phyloP scores from a whole-genome alignment of 2,888 invertebrate genomes.

The Enchytraeus crypticus region DNA sequence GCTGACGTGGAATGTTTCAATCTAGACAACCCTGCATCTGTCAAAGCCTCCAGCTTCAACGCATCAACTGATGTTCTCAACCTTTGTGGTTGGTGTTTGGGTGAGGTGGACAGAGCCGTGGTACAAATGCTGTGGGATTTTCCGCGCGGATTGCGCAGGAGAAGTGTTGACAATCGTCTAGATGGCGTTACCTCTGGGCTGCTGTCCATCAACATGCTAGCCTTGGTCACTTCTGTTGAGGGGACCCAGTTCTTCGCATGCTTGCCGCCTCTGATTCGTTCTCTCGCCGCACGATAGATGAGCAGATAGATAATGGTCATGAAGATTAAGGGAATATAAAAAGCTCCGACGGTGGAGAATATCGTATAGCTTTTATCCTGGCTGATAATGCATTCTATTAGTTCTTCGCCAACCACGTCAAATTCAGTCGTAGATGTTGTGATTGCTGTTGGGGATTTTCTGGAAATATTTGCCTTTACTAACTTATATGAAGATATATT shows the following conservation, averaged over 20 bases:
- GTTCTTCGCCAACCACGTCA: no score
- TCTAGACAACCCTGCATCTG: not conserved
- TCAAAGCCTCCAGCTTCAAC: not conserved
- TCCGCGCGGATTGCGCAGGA: no score
- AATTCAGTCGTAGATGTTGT: no score
- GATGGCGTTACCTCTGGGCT: no score
- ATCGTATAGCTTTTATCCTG: constrained; percentile 78
- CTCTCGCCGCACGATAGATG: constrained; percentile 83
- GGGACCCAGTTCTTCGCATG: not conserved
- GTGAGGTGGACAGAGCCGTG: not conserved
- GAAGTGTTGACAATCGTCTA: no score
- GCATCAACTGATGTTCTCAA: not conserved
- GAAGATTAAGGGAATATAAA: constrained; percentile 87
- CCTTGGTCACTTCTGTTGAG: no score
- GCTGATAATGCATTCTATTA: constrained; percentile 71
- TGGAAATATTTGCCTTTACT: no score
- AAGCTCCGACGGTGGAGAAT: constrained; percentile 92
- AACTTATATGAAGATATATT: no score
- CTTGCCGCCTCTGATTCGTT: constrained; percentile 59
- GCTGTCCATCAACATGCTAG: no score
- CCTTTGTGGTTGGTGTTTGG: not conserved
- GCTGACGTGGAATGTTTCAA: not conserved
- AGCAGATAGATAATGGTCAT: constrained; percentile 93
- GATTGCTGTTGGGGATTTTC: no score
- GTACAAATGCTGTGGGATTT: not conserved